Evolutionary conservation across 2,888 invertebrate genomes (phyloP), one percentile per base, ranked within the genome.

Genomic region (Limnephilus auricula): DNA sequence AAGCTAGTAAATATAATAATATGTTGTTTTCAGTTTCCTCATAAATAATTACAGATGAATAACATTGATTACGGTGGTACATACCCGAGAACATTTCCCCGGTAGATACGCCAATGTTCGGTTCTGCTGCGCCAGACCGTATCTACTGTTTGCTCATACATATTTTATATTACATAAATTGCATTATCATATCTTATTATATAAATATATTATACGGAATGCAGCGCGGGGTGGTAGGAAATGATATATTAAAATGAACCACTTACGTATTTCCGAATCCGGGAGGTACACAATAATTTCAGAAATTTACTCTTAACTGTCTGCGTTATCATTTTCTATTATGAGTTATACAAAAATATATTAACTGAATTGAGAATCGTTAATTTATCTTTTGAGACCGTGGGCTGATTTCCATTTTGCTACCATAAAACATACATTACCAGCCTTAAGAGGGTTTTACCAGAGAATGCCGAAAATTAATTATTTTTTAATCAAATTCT

Each of bases 81-180:
- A 31, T 25, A 82, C 25, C 31, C 25, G 12, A 37, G 34, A 82
- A 82, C 32, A 82, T 32, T 82, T 82, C 82, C 25, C 34, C 34
- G 82, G 25, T 34, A 85, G 84, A 85, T 85, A 85, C 86, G 86
- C 88, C 91, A 50, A 89, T 45, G 79, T 65, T 30, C n/a, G 25
- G 25, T 65, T n/a, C 84, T 65, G 31, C 82, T 25, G 65, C 83
- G n/a, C 85, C 85, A 85, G 85, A 40, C 40, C 85, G 45, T 85
- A 85, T 90, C 92, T 92, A 90, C 84, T 90, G 91, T 91, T 91
- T 30, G 84, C 92, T 92, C 92, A 92, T 92, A 92, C 92, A 92
- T 92, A 92, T 92, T 92, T 92, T 92, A 92, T 91, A 92, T 92
- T 91, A 92, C 91, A 92, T 92, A 92, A 92, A 92, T 92, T 92